Evolutionary conservation across 2,888 invertebrate species (phyloP), one percentile per base, ranked within the genome.

Genomic region (Nowickia ferox): DNA sequence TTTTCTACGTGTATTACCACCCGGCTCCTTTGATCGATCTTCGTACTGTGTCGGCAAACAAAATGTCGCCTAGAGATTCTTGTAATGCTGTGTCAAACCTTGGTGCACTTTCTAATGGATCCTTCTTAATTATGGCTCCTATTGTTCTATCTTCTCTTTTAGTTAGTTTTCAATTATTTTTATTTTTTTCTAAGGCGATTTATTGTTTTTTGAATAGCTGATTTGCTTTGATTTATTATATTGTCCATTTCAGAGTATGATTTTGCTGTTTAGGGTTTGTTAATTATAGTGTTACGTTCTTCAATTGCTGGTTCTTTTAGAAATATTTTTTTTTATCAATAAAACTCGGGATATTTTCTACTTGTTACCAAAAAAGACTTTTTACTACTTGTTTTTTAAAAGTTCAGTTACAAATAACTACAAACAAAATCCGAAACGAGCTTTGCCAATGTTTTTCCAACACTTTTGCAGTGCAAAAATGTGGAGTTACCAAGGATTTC

Each of bases 381-480:
- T n/a, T 51, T 51, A 2, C 1, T 19, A 15, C n/a, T n/a, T n/a
- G n/a, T n/a, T n/a, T n/a, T n/a, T n/a, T n/a, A n/a, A n/a, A n/a
- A 53, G 1, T 19, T 9, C 15, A 5, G 15, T 53, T 15, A 53
- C 53, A 51, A 51, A 51, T n/a, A 51, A 51, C 2, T n/a, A 17
- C n/a, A n/a, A n/a, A n/a, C n/a, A n/a, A n/a, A n/a, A n/a, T n/a
- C n/a, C n/a, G n/a, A n/a, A n/a, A n/a, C n/a, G n/a, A n/a, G n/a
- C n/a, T n/a, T 51, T 13, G 46, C 46, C 46, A 46, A 46, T 13
- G 9, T 53, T 53, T 19, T 1, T 8, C 30, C 22, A 57, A 59
- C 13, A 59, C 57, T 57, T 57, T 59, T 59, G 57, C 57, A 30
- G 22, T 30, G 30, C 57, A 59, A 38, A 59, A 30, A 38, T 11